These are phyloP conservation scores for Cynaeus angustus DNA, from an alignment of 2,888 invertebrate species.

Conservation along the genomic window DNA sequence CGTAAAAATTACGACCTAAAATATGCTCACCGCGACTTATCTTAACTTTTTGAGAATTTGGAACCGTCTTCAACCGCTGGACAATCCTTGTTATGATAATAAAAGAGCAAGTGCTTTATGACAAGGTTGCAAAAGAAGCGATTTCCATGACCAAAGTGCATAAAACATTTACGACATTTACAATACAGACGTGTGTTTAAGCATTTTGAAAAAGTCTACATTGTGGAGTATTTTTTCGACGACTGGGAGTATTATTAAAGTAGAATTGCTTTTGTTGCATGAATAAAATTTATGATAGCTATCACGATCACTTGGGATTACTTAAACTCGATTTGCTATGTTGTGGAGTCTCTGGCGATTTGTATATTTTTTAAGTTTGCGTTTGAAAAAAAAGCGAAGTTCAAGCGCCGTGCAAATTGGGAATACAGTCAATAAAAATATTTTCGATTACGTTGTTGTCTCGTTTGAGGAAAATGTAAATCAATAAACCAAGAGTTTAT, in stretches of 20 bases:
- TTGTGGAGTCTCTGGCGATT: constrained; percentile 18
- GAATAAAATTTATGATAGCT: constrained; percentile 21
- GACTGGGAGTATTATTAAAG: constrained; percentile 8
- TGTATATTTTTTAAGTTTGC: constrained; percentile 22
- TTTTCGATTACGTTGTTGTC: constrained; percentile 22
- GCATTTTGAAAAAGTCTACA: constrained; percentile 13
- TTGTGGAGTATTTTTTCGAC: constrained; percentile 9
- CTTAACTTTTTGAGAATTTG: no score
- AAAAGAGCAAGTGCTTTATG: no score
- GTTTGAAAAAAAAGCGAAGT: background rate
- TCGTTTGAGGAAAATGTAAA: constrained; percentile 21
- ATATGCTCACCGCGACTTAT: no score
- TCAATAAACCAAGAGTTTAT: constrained; percentile 17
- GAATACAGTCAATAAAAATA: constrained; percentile 26
- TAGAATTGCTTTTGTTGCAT: constrained; percentile 10
- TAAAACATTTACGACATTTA: constrained; percentile 11
- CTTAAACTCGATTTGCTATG: constrained; percentile 34
- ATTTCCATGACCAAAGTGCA: constrained; percentile 15
- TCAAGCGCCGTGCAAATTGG: constrained; percentile 23
- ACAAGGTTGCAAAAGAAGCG: constrained; percentile 20
- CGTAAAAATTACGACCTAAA: no score
- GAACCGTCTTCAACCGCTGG: no score
- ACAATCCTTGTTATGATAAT: no score
- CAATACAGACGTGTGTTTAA: background rate
- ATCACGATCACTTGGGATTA: constrained; percentile 30